Conservation (phyloP, 2,888 invertebrate species). For the Parthenolecanium corni region DNA sequence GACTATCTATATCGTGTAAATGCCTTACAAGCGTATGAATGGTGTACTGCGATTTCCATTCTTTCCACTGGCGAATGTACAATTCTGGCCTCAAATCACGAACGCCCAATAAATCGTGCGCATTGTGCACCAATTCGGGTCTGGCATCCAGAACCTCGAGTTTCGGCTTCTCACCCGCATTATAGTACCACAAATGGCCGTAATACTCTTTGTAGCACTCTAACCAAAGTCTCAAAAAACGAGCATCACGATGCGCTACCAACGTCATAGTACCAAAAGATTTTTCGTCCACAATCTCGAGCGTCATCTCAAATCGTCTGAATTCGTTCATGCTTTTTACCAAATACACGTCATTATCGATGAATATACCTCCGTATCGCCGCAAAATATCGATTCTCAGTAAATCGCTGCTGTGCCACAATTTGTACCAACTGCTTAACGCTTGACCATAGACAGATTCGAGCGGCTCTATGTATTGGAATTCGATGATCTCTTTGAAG, state of each 20-base stretch:
- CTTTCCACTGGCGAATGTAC: slow-evolving; percentile 34
- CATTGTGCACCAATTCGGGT: slow-evolving; percentile 38
- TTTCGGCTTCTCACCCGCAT: slow-evolving; percentile 39
- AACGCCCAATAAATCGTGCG: slow-evolving; percentile 36
- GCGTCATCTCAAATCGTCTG: slow-evolving; percentile 36
- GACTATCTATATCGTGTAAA: slow-evolving; percentile 11
- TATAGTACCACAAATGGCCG: slow-evolving; percentile 38
- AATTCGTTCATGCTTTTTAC: slow-evolving; percentile 36
- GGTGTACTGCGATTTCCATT: slow-evolving; percentile 36
- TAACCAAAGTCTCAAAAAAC: slow-evolving; percentile 36
- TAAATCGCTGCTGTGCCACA: slow-evolving; percentile 32
- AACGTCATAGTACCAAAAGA: slow-evolving; percentile 33
- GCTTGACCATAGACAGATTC: slow-evolving; percentile 38
- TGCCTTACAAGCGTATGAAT: slow-evolving; percentile 39
- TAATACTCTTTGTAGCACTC: slow-evolving; percentile 36
- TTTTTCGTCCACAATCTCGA: slow-evolving; percentile 34
- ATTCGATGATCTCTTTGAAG: slow-evolving; percentile 31
- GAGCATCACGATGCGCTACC: slow-evolving; percentile 36
- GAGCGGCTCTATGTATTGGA: slow-evolving; percentile 34
- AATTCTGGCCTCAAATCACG: slow-evolving; percentile 36
- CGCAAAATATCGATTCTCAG: slow-evolving; percentile 35
- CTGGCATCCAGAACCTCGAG: slow-evolving; percentile 35
- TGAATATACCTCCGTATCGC: slow-evolving; percentile 37
- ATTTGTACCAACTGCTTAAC: slow-evolving; percentile 25
- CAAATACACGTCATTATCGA: slow-evolving; percentile 37